phyloP scores from a whole-genome alignment of 2,888 invertebrate species.

The Trichopria drosophilae region DNA sequence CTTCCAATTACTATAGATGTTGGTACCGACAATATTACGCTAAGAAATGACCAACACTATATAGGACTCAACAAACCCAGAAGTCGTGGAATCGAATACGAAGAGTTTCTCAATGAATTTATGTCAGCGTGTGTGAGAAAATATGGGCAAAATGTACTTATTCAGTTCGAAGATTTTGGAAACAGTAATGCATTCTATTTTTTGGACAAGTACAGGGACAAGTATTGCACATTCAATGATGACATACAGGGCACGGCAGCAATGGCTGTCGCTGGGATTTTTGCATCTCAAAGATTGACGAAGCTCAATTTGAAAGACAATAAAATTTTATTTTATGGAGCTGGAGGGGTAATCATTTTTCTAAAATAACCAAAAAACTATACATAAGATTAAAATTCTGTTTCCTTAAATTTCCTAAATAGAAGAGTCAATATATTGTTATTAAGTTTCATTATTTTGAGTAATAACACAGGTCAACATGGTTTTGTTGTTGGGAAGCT shows the following conservation, averaged over 20 bases:
- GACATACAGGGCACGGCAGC: constrained; percentile 98
- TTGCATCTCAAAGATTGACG: constrained; percentile 78
- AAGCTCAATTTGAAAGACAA: constrained; percentile 81
- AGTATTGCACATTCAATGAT: constrained; percentile 97
- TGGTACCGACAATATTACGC: constrained; percentile 86
- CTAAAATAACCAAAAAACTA: no score
- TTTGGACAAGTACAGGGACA: constrained; percentile 83
- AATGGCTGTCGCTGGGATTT: constrained; percentile 90
- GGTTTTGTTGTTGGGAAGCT: no score
- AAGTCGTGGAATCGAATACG: constrained; percentile 82
- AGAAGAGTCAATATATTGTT: no score
- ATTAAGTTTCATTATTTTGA: background rate
- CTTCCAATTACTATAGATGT: constrained; percentile 92
- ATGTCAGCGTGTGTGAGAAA: constrained; percentile 89
- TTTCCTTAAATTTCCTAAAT: no score
- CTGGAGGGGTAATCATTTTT: constrained; percentile 66
- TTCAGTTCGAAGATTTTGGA: constrained; percentile 97
- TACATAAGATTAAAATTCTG: no score
- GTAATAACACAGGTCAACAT: no score
- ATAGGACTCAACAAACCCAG: constrained; percentile 88
- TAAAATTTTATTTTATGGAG: constrained; percentile 87
- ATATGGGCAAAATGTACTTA: constrained; percentile 82
- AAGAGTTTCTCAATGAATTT: constrained; percentile 95
- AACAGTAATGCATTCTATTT: constrained; percentile 93
- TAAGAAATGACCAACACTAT: constrained; percentile 90